Evolutionary conservation across 2,888 invertebrate genomes (phyloP).

Genomic region (Cerastoderma edule): DNA sequence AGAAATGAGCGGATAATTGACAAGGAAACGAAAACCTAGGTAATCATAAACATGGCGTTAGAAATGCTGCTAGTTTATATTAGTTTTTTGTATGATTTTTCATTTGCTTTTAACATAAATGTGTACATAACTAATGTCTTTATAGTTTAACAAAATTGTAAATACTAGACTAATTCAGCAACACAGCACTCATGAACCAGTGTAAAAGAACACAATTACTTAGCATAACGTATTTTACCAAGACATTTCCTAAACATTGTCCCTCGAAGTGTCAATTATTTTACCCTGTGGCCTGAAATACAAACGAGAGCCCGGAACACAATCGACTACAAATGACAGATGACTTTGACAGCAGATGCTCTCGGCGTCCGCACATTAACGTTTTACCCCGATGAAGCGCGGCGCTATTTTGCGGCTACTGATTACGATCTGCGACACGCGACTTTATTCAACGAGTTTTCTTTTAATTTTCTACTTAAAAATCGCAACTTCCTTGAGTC

Average conservation of each 20-base stretch:
- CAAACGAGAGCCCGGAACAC: no score
- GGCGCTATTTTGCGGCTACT: conserved; percentile 6
- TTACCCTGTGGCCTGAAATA: no score
- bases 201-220: not conserved
- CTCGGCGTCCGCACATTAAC: not conserved
- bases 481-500: no score
- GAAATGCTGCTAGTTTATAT: no score
- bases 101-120: no score
- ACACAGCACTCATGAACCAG: not conserved
- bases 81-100: no score
- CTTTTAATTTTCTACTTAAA: not conserved
- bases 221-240: not conserved
- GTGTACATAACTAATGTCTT: no score
- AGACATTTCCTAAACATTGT: not conserved
- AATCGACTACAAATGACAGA: not conserved
- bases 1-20: no score
- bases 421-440: not conserved
- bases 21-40: no score
- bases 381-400: not conserved
- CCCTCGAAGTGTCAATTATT: no score
- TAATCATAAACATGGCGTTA: no score
- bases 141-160: no score
- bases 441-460: not conserved
- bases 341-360: conserved; percentile 7
- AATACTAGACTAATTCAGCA: not conserved